A percentile compares a stretch with the other conserved stretches of the same genome.
These are phyloP conservation scores for Tachysurus vachellii DNA, from an alignment of 2,113 vertebrate genomes.

Conservation along the genomic window DNA sequence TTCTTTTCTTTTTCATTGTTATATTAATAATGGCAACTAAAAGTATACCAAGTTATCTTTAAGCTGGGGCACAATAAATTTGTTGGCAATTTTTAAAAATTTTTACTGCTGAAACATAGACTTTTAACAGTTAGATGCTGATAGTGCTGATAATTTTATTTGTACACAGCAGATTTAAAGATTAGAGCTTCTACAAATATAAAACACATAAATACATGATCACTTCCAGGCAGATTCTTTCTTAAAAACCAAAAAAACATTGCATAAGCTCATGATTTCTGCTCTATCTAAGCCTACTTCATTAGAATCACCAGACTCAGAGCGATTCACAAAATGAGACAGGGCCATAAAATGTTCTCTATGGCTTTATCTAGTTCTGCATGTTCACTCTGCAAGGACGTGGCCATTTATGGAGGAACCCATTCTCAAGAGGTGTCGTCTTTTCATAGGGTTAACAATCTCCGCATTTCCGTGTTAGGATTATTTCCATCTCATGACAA, in stretches of 20 bases:
- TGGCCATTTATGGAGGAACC: conserved; percentile 13
- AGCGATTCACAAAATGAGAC: background rate
- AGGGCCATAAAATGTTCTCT: background rate
- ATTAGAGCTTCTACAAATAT: background rate
- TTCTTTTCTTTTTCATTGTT: background rate
- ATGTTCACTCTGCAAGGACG: background rate
- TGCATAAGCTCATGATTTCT: background rate
- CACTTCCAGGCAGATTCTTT: background rate
- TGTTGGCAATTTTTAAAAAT: background rate
- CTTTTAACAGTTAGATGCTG: background rate
- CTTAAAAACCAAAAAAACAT: background rate
- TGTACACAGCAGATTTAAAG: background rate
- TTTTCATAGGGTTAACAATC: background rate
- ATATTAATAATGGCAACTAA: background rate
- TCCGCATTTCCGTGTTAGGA: background rate
- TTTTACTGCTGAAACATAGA: background rate
- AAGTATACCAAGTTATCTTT: background rate
- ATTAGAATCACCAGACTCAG: background rate
- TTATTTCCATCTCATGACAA: background rate
- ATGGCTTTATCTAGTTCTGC: background rate
- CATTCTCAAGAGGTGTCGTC: background rate
- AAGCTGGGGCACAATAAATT: background rate
- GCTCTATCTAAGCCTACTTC: background rate
- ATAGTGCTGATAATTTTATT: background rate
- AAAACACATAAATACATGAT: background rate